These are phyloP conservation scores for Chiloscyllium punctatum DNA, from an alignment of 2,797 vertebrate genomes.

Conservation along the genomic window DNA sequence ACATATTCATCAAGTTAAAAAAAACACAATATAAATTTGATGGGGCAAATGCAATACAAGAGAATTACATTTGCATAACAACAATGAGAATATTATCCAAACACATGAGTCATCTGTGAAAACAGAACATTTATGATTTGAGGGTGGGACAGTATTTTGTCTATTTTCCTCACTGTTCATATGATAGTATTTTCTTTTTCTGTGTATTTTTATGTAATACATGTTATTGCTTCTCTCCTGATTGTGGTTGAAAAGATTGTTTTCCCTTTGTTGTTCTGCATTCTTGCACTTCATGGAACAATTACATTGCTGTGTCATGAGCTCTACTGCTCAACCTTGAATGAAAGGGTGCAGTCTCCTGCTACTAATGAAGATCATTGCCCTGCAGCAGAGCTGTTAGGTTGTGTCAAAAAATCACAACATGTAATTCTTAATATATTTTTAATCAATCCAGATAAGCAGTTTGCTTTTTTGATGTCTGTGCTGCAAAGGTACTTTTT, in stretches of 20 bases:
- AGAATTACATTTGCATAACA: not conserved
- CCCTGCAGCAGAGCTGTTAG: not conserved
- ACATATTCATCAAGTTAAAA: too few relatives aligned
- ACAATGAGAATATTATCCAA: not conserved
- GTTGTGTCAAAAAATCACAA: conserved; percentile 16
- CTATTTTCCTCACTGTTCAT: not conserved
- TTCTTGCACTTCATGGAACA: conserved; percentile 30
- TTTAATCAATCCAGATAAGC: not conserved
- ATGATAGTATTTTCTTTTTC: not conserved
- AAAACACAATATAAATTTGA: not conserved
- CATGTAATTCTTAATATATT: not conserved
- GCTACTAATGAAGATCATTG: conserved; percentile 18
- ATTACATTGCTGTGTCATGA: not conserved
- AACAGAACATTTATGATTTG: not conserved
- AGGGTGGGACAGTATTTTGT: not conserved
- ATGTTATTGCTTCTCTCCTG: not conserved
- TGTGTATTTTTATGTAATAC: not conserved
- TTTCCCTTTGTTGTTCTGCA: not conserved
- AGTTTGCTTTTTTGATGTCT: not conserved
- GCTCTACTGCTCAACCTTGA: conserved; percentile 1
- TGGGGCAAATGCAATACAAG: not conserved
- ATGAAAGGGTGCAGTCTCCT: conserved; percentile 31
- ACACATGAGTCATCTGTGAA: too few relatives aligned
- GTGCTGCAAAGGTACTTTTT: not conserved
- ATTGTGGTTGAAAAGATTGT: not conserved